Percentiles rank a stretch among this genome's conserved stretches.
These are phyloP conservation scores for Tinamus guttatus DNA, from an alignment of 2,113 vertebrate genomes.

Conservation along the genomic window DNA sequence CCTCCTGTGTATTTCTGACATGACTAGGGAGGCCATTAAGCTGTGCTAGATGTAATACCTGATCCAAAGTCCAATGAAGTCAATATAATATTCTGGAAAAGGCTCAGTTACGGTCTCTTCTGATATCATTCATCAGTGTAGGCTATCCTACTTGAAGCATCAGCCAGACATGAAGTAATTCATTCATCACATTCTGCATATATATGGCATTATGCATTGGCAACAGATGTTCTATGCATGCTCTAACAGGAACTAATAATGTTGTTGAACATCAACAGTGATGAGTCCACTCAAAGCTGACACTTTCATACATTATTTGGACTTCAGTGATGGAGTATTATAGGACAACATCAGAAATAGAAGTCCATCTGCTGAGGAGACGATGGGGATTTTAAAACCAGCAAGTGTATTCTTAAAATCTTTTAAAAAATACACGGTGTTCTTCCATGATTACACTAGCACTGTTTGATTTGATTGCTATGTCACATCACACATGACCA, in stretches of 20 bases:
- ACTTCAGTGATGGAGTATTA: background rate
- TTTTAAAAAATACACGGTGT: background rate
- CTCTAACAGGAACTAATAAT: conserved; percentile 20
- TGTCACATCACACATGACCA: background rate
- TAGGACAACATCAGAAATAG: background rate
- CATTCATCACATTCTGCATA: background rate
- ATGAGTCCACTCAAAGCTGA: background rate
- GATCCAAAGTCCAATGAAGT: background rate
- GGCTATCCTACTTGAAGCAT: background rate
- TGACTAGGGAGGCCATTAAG: background rate
- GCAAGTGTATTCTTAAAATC: background rate
- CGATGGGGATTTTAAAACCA: background rate
- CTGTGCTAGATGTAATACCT: background rate
- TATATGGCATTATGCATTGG: background rate
- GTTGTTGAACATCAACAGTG: background rate
- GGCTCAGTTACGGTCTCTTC: background rate
- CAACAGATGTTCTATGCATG: background rate
- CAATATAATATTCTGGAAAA: background rate
- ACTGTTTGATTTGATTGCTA: background rate
- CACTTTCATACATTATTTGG: background rate
- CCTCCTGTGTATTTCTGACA: background rate
- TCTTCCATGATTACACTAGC: background rate
- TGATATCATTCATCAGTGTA: background rate
- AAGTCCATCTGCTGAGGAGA: background rate
- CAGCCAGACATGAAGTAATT: background rate